Evolutionary conservation across 2,888 invertebrate species (phyloP), one percentile per base, ranked within the genome.

Genomic region (Zootermopsis nevadensis): DNA sequence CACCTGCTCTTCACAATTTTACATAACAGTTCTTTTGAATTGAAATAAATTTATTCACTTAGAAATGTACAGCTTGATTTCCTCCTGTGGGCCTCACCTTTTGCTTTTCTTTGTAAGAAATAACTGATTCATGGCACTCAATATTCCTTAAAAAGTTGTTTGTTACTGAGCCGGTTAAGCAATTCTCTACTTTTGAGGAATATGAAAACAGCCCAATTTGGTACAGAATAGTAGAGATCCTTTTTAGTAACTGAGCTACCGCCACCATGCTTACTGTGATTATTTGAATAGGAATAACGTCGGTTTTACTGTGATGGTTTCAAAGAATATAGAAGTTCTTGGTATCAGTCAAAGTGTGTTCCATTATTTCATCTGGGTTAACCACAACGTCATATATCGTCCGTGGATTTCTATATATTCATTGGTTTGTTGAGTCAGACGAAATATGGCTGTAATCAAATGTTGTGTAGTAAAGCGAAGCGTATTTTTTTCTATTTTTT

Each of bases 381-480:
- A 66, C 30, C 33, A 19, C 3, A 33, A 69, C 69, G 12, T 33
- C 35, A 33, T 69, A 33, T 2, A 10, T 69, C 19, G 69, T 69
- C 19, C 69, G 19, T 35, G 33, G 33, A 69, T 69, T 69, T n/a
- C n/a, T n/a, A n/a, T n/a, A n/a, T n/a, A n/a, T n/a, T 69, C 31
- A 69, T 69, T 69, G 69, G 69, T 69, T 15, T 33, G 33, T 15
- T 33, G 69, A 38, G 24, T 38, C n/a, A 74, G 74, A 42, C 74
- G n/a, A 42, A 74, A 74, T n/a, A 74, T 74, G 74, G 74, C 74
- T 79, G 79, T 35, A 66, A 66, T 79, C 66, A 79, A 79, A 66
- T 55, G 79, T 79, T 79, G 79, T 35, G 66, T 74, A 74, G 74
- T 74, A 38, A 74, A 74, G 38, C 33, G 74, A 74, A 24, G 74